These are phyloP conservation scores for Exocentrus adspersus DNA, from an alignment of 2,888 invertebrate genomes.

Conservation along the genomic window DNA sequence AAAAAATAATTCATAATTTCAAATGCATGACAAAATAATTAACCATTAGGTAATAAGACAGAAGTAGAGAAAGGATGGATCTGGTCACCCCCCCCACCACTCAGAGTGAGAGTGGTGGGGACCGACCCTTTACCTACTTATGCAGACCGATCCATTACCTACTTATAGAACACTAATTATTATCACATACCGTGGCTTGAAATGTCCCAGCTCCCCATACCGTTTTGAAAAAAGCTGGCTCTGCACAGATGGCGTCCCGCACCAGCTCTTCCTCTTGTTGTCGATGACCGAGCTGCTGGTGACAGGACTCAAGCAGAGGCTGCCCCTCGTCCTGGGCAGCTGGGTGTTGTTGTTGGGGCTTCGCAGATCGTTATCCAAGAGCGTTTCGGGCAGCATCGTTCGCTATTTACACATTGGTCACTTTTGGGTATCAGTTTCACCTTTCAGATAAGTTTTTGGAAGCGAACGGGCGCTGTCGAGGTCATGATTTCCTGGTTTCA, in stretches of 20 bases:
- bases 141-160: no score
- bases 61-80: no score
- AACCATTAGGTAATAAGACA: no score
- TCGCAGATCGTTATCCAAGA: conserved; percentile 58
- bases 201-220: conserved; percentile 61
- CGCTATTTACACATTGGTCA: conserved; percentile 1
- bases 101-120: no score
- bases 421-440: neutral
- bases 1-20: no score
- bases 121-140: no score
- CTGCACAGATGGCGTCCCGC: conserved; percentile 58
- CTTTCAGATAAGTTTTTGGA: conserved; percentile 8
- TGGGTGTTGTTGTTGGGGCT: conserved; percentile 62
- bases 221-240: conserved; percentile 49
- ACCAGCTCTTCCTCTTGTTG: conserved; percentile 61
- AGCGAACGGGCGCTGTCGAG: neutral
- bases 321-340: conserved; percentile 59
- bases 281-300: conserved; percentile 54
- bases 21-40: no score
- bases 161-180: no score
- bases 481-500: conserved; percentile 6
- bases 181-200: conserved; percentile 61
- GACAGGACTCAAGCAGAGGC: conserved; percentile 59
- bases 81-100: no score
- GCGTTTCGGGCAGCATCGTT: conserved; percentile 20